A percentile compares a stretch with the other conserved stretches of the same genome.
Evolutionary conservation across 2,113 vertebrate genomes (phyloP).

Genomic region (Oreocharis arfaki): DNA sequence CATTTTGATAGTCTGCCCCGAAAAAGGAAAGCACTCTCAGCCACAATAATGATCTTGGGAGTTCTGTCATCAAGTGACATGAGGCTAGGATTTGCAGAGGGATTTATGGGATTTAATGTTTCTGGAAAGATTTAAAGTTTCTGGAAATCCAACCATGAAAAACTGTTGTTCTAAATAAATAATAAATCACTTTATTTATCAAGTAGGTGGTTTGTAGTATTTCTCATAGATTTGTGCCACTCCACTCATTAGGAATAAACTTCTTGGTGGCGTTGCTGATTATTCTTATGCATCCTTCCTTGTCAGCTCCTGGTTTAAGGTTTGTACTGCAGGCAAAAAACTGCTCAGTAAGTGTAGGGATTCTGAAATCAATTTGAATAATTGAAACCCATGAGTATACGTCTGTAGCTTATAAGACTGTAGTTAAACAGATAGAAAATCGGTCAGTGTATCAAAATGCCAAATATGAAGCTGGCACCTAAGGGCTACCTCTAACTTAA

Average conservation of each 20-base stretch:
- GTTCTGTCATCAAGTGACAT: neutral
- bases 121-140: neutral
- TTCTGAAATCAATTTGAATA: constrained; percentile 7
- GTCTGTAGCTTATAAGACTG: neutral
- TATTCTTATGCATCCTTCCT: neutral
- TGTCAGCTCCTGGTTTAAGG: neutral
- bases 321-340: neutral
- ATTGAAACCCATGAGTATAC: neutral
- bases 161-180: neutral
- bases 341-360: neutral
- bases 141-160: neutral
- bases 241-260: neutral
- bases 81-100: neutral
- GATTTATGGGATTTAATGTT: neutral
- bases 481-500: neutral
- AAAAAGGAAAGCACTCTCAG: neutral
- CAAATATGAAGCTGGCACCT: neutral
- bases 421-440: neutral
- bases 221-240: neutral
- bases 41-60: neutral
- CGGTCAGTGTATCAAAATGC: neutral
- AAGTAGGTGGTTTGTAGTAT: neutral
- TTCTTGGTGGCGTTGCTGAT: neutral
- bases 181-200: neutral
- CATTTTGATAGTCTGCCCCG: neutral